Evolutionary conservation across 2,888 invertebrate species (phyloP), one percentile per base, ranked within the genome.

Genomic region (Diloba caeruleocephala): DNA sequence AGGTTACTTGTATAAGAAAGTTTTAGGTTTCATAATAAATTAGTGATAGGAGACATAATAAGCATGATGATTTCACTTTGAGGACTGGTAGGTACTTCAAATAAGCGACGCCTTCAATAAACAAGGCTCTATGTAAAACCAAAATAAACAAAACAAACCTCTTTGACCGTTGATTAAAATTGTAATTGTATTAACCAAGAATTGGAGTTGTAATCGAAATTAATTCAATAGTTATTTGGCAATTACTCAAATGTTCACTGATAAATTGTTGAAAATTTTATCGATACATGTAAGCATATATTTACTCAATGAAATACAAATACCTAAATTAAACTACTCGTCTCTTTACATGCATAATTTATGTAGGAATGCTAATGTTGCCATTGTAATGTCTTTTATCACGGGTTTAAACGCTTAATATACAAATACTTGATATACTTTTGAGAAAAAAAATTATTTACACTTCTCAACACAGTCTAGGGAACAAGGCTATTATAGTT

Each of bases 1-100:
- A 46, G 52, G 45, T n/a, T n/a, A n/a, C n/a, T 49, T 21, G 33
- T 28, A 31, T 1, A 8, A n/a, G 8, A 17, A 70, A 50, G 70
- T 38, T 37, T 69, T 43, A 12, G 25, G 39, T 65, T 70, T 41
- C 65, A 32, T 31, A 17, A 21, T 37, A 42, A 53, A n/a, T 45
- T 37, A 36, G 44, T 12, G 9, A 46, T 13, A 17, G 10, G 36
- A 55, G 34, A 36, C 32, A 38, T 31, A n/a, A 21, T 19, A 26
- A 66, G 23, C 37, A 42, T 32, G 25, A 15, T 5, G 6, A n/a
- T 1, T 6, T 9, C 12, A 23, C 19, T 41, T 45, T 10, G 4
- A 23, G 5, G 4, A 7, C 12, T 23, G 12, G 28, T 28, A 17
- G 26, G 2, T n/a, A 33, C 7, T 21, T 34, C 15, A 13, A 17